Conservation (phyloP, 1,140 invertebrate species). For the Macrobrachium nipponense region DNA sequence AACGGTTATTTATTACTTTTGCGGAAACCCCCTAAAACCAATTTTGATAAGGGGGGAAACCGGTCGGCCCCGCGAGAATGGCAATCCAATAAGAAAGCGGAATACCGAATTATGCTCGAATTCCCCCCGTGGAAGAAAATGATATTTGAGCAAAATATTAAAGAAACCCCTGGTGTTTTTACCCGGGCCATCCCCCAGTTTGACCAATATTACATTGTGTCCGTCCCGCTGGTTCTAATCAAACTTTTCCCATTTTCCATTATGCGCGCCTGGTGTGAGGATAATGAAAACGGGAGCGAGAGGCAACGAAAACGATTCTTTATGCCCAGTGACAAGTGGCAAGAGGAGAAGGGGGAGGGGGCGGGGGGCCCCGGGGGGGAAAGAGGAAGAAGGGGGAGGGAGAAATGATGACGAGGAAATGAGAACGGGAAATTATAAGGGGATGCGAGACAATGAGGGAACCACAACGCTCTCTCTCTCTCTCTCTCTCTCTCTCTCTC, state of each 20-base stretch:
- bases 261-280: slow-evolving; percentile 61
- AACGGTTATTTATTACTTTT: too few relatives aligned
- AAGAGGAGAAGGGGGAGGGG: slow-evolving; percentile 30
- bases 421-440: slow-evolving; percentile 53
- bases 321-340: slow-evolving; percentile 59
- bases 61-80: too few relatives aligned
- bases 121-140: slow-evolving; percentile 29
- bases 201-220: slow-evolving; percentile 62
- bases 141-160: slow-evolving; percentile 56
- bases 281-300: slow-evolving; percentile 61
- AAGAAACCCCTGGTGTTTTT: slow-evolving; percentile 35
- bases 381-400: slow-evolving; percentile 42
- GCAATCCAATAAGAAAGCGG: too few relatives aligned
- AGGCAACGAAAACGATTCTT: slow-evolving; percentile 59
- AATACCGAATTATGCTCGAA: too few relatives aligned
- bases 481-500: too few relatives aligned
- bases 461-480: not conserved
- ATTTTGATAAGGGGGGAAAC: too few relatives aligned
- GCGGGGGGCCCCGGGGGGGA: slow-evolving; percentile 26
- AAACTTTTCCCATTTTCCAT: slow-evolving; percentile 62
- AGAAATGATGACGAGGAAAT: slow-evolving; percentile 49
- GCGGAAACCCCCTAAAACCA: too few relatives aligned
- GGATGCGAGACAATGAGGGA: slow-evolving; percentile 49
- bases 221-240: slow-evolving; percentile 62
- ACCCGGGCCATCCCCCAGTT: slow-evolving; percentile 44